Base-by-base conservation (phyloP, 2,113 vertebrate genomes). In the Lampris megalopsis region DNA sequence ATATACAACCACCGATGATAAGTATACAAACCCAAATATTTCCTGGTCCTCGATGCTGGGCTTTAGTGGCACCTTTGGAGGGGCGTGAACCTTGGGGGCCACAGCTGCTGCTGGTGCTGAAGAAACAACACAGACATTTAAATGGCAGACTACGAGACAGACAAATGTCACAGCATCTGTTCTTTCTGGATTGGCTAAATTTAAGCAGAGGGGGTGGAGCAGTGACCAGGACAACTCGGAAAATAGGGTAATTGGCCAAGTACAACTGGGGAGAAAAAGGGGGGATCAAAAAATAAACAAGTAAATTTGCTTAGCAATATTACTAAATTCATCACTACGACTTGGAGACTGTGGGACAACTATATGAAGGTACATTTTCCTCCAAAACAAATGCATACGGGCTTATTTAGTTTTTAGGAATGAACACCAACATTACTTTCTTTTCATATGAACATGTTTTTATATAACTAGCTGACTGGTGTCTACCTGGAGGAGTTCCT, bases 41-140 rank as follows among this genome's bases (percentile, higher is more conserved):
- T 97, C 96, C 91, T 94, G 94, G 89, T 99, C 98, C 80, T 99
- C 97, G 1, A 91, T 63, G 83, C 92, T 97, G 1, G 98, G 96
- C 58, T 92, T 96, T 24, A 97, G 91, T 57, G 94, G 92, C 0
- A 90, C 90, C 88, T 96, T 97, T 1, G 95, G 79, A 54, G 82
- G 71, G 75, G 88, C 42, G 66, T 94, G 95, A 61, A 83, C 5
- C 70, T 88, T 94, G 6, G 88, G 80, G 6, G 83, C 73, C 0
- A 73, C 70, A 5, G 41, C 66, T 13, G 82, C 54, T 9, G 71
- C 87, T 68, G 87, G 60, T 40, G 13, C 63, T 77, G 67, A 38
- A 52, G 43, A 66, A 73, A 70, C 9, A 63, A 7, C 24, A 63
- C 13, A 58, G 7, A 62, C 3, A 24, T 63, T 13, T 50, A 6